Percentiles rank a stretch among this genome's conserved stretches.
Conservation (phyloP, 2,888 invertebrate species). For the Argyresthia goedartella region DNA sequence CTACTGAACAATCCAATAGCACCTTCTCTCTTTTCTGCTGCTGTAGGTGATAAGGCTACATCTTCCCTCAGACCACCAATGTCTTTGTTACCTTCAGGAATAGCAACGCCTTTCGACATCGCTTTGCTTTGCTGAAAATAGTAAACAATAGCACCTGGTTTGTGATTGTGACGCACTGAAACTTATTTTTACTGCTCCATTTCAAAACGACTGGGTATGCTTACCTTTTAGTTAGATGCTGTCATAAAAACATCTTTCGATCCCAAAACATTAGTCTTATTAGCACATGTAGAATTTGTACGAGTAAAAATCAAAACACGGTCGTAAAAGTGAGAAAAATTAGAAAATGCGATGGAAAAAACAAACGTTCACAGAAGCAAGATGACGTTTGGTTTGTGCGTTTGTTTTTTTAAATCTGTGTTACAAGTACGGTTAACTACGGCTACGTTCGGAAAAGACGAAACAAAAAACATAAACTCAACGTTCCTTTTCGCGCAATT, state of each 20-base stretch:
- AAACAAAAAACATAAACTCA: background rate
- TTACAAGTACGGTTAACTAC: too few species aligned
- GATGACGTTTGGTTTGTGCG: slow-evolving; percentile 28
- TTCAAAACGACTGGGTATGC: slow-evolving; percentile 9
- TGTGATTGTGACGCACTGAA: slow-evolving; percentile 59
- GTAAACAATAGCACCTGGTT: slow-evolving; percentile 46
- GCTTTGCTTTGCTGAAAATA: slow-evolving; percentile 38
- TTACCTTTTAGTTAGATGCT: slow-evolving; percentile 29
- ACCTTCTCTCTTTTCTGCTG: slow-evolving; percentile 43
- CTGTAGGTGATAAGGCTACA: slow-evolving; percentile 39
- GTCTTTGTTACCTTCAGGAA: slow-evolving; percentile 52
- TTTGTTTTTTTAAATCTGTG: slow-evolving; percentile 4
- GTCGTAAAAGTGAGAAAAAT: background rate
- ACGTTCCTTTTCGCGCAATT: background rate
- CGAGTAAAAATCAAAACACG: background rate
- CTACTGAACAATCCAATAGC: slow-evolving; percentile 51
- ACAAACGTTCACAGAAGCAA: slow-evolving; percentile 5
- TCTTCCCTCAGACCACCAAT: slow-evolving; percentile 49
- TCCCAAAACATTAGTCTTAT: slow-evolving; percentile 12
- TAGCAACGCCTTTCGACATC: slow-evolving; percentile 58
- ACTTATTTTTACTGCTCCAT: slow-evolving; percentile 47
- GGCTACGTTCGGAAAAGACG: slow-evolving; percentile 7
- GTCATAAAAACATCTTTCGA: slow-evolving; percentile 48
- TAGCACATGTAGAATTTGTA: slow-evolving; percentile 23
- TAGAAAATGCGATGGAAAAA: background rate